Evolutionary conservation across 1,140 invertebrate species (phyloP).

Genomic region (Pseudoatta argentina): DNA sequence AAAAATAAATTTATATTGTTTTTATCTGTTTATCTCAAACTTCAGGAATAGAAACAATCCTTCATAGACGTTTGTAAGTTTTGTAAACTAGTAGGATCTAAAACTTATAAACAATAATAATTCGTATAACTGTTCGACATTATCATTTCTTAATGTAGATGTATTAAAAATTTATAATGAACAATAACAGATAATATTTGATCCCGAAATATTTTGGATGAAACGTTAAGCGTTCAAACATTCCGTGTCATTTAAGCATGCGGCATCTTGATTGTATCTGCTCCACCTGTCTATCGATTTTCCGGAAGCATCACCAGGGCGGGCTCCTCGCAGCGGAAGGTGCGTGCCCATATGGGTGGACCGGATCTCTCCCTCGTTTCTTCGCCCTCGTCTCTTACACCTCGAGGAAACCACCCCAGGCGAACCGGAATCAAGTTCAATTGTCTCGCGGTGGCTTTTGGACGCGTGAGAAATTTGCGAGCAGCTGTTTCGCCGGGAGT

Average conservation of each 20-base stretch:
- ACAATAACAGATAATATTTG: background rate
- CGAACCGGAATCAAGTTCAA: slow-evolving; percentile 82
- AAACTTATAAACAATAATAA: too few species aligned
- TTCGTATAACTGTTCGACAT: too few species aligned
- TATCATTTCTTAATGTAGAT: background rate
- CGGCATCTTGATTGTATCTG: slow-evolving; percentile 67
- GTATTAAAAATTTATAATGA: background rate
- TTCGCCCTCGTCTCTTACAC: slow-evolving; percentile 63
- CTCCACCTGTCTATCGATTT: slow-evolving; percentile 77
- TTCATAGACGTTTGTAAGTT: slow-evolving; percentile 51
- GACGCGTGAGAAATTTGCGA: slow-evolving; percentile 83
- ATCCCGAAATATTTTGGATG: background rate
- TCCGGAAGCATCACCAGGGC: slow-evolving; percentile 67
- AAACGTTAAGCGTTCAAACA: background rate
- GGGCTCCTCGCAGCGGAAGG: slow-evolving; percentile 63
- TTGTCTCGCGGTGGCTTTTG: slow-evolving; percentile 83
- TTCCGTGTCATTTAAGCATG: slow-evolving; percentile 24
- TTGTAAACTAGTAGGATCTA: slow-evolving; percentile 75
- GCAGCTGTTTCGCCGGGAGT: slow-evolving; percentile 77
- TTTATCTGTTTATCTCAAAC: too few species aligned
- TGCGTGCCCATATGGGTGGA: slow-evolving; percentile 70
- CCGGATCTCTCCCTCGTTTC: slow-evolving; percentile 64
- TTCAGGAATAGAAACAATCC: too few species aligned
- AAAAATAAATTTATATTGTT: too few species aligned
- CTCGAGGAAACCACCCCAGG: slow-evolving; percentile 67